Percentiles rank a stretch among this genome's conserved stretches.
phyloP scores from a whole-genome alignment of 92 coral and sea anemone species.

The Epizoanthus rinbou region DNA sequence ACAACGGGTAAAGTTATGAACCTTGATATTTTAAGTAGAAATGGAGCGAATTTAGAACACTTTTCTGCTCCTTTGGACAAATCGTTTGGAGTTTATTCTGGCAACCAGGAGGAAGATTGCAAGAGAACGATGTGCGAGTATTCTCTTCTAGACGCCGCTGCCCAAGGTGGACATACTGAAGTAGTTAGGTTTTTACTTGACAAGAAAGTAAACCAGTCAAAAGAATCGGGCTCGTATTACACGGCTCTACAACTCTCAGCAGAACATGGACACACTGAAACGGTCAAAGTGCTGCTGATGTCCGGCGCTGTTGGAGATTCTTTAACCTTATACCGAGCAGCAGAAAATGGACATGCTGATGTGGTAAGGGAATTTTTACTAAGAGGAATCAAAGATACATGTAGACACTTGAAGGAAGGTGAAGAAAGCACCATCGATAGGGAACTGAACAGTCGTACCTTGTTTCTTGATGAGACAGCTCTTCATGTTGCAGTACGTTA shows the following conservation, averaged over 20 bases:
- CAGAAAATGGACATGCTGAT: slow-evolving; percentile 17
- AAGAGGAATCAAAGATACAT: slow-evolving; percentile 12
- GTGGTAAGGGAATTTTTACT: neutral
- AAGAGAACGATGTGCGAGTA: slow-evolving; percentile 51
- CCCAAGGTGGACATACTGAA: slow-evolving; percentile 53
- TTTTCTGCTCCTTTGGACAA: slow-evolving; percentile 9
- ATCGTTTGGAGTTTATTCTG: slow-evolving; percentile 5
- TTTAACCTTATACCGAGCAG: neutral
- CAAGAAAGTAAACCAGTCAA: neutral
- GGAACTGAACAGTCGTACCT: neutral
- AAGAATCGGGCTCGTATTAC: neutral
- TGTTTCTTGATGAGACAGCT: neutral
- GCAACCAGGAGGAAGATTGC: slow-evolving; percentile 38
- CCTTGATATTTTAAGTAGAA: slow-evolving; percentile 15
- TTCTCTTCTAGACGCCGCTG: slow-evolving; percentile 57
- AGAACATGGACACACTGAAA: slow-evolving; percentile 9
- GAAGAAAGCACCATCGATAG: neutral
- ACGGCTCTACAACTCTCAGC: slow-evolving; percentile 19
- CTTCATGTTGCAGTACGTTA: slow-evolving; percentile 17
- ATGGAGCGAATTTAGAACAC: slow-evolving; percentile 50
- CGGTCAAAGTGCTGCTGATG: neutral
- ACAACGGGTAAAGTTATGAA: slow-evolving; percentile 17
- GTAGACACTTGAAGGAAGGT: neutral
- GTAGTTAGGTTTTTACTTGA: slow-evolving; percentile 43
- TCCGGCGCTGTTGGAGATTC: slow-evolving; percentile 1